A percentile compares a stretch with the other conserved stretches of the same genome.
These are phyloP conservation scores for Terebella lapidaria DNA, from an alignment of 2,888 invertebrate species.

Conservation along the genomic window DNA sequence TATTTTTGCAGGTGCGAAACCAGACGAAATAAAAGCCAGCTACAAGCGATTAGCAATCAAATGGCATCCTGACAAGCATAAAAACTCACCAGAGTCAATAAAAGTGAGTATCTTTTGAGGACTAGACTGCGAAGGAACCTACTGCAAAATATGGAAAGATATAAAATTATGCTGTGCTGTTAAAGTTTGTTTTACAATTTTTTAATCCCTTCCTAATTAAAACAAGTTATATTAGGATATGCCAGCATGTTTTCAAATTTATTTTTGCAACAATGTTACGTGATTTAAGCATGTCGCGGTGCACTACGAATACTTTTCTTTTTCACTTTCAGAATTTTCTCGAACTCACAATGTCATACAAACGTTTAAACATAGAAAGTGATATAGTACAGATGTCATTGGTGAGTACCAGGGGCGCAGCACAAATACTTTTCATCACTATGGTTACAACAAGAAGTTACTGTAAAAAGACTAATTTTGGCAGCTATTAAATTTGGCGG, in stretches of 20 bases:
- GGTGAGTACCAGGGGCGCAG: no score
- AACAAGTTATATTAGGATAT: no score
- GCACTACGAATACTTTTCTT: neutral
- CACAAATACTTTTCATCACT: no score
- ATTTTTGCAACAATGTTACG: no score
- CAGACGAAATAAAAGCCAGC: constrained; percentile 40
- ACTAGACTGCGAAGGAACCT: no score
- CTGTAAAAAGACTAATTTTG: no score
- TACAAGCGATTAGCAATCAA: constrained; percentile 50
- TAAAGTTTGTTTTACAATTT: neutral
- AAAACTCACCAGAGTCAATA: constrained; percentile 34
- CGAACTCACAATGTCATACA: constrained; percentile 41
- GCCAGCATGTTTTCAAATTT: no score
- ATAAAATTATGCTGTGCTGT: neutral
- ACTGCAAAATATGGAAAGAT: neutral
- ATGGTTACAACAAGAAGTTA: no score
- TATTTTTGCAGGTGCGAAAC: constrained; percentile 38
- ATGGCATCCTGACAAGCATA: constrained; percentile 51
- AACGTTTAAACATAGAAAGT: constrained; percentile 31
- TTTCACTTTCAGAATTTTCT: constrained; percentile 40
- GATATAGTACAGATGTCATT: constrained; percentile 32
- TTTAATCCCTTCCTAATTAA: no score
- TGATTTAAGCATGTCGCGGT: no score
- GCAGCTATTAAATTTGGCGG: no score
- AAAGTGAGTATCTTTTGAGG: constrained; percentile 32